phyloP scores from a whole-genome alignment of 2,888 invertebrate species.

The Eumerus sabulonum region DNA sequence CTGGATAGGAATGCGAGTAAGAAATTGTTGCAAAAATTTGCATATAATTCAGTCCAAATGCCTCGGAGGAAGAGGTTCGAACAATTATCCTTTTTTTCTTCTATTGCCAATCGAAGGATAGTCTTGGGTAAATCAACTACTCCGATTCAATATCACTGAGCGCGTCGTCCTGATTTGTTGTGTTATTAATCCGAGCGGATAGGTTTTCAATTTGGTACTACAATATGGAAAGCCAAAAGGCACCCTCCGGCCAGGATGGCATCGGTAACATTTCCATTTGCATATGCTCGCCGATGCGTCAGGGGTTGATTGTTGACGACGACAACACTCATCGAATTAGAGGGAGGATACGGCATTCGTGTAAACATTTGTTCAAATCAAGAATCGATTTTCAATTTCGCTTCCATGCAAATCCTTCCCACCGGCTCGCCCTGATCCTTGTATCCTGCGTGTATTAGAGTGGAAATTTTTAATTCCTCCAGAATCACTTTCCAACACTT shows the following conservation, averaged over 20 bases:
- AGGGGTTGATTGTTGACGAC: constrained; percentile 16
- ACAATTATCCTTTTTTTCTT: constrained; percentile 46
- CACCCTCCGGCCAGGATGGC: constrained; percentile 9
- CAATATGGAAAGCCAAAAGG: no score
- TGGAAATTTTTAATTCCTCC: constrained; percentile 36
- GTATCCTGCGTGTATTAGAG: background rate
- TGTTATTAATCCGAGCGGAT: constrained; percentile 62
- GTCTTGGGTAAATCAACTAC: constrained; percentile 21
- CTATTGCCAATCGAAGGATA: constrained; percentile 42
- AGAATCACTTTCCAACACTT: constrained; percentile 32
- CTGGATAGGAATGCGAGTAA: background rate
- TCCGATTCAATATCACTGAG: constrained; percentile 31
- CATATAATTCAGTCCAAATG: constrained; percentile 32
- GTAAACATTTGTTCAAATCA: constrained; percentile 58
- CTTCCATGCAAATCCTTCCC: constrained; percentile 33
- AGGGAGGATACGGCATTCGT: constrained; percentile 16
- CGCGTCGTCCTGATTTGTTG: constrained; percentile 28
- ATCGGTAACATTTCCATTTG: constrained; percentile 34
- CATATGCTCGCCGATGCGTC: constrained; percentile 23
- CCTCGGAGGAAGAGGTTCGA: constrained; percentile 36
- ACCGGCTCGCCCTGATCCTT: constrained; percentile 36
- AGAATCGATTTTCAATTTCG: constrained; percentile 66
- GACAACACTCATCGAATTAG: constrained; percentile 31
- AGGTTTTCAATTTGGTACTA: constrained; percentile 56
- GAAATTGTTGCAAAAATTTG: constrained; percentile 56